Conservation (phyloP, 1,140 invertebrate genomes). For the Drosophila rufa region DNA sequence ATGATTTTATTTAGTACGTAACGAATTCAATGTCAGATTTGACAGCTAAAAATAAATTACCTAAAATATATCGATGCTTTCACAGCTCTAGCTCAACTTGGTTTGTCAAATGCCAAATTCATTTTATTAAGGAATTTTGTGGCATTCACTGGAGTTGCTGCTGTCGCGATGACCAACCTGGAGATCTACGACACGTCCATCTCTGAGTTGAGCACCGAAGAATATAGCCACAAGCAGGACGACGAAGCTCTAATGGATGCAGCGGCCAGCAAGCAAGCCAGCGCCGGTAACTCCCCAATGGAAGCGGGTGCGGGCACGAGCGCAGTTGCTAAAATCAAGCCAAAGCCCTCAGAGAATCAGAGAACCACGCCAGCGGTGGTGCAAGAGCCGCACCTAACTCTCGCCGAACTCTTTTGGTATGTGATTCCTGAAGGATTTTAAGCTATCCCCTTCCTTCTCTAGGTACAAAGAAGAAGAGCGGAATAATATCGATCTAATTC, state of each 20-base stretch:
- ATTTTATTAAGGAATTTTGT: constrained; percentile 11
- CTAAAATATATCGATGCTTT: too few species aligned
- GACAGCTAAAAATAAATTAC: too few species aligned
- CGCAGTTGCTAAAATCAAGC: constrained; percentile 14
- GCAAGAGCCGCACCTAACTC: constrained; percentile 27
- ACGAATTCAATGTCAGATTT: too few species aligned
- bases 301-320: not conserved
- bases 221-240: constrained; percentile 65
- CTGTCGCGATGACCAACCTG: constrained; percentile 53
- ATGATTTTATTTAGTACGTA: too few species aligned
- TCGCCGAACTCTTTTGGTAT: not conserved
- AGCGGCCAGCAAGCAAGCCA: constrained; percentile 55
- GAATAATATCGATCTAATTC: too few species aligned
- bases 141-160: constrained; percentile 5
- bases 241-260: constrained; percentile 69
- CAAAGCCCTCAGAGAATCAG: constrained; percentile 18
- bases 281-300: not conserved
- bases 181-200: constrained; percentile 69
- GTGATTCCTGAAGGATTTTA: too few species aligned
- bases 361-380: not conserved
- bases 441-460: too few species aligned
- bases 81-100: not conserved
- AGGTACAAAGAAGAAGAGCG: too few species aligned
- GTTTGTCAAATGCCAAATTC: constrained; percentile 25
- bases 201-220: constrained; percentile 69